Base-by-base conservation (phyloP, 2,888 invertebrate species). In the Drosophila neutralis region DNA sequence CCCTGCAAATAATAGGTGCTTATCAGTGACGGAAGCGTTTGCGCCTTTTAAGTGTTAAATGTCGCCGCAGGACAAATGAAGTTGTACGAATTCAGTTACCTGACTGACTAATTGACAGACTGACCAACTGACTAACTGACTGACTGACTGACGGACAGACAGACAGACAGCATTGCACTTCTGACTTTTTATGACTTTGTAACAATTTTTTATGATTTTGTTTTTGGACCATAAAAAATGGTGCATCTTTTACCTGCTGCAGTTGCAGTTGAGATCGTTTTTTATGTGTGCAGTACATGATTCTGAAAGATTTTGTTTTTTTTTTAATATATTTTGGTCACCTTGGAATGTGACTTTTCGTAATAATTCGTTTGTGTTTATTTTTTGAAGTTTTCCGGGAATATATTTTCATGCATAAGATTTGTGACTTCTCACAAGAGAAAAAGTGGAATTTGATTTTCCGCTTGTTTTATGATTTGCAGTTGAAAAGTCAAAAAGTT, bases 171-270 rank as follows among this genome's bases (percentile, higher is more conserved):
- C 35, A 70, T 58, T 76, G 53, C 70, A 69, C 54, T 67, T 73
- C 59, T 69, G 73, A 76, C 71, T 83, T 90, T 89, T 90, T 89
- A 89, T 76, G 91, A 90, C 79, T 90, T 90, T 90, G 82, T 90
- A 90, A 90, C 90, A 76, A 78, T 90, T 90, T 89, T 89, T 90
- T 89, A 90, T 90, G 91, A 88, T 76, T 70, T 82, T 70, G 18
- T 42, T 49, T 73, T 82, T 60, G 61, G 63, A 54, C 52, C 79
- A 81, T 73, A 83, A 89, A 83, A 87, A 78, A 75, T 71, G 65
- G 83, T 80, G 89, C 75, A 80, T 78, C 75, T 79, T 77, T 83
- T 86, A 80, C 76, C 83, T 81, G 80, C 65, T n/a, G 70, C 40
- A 38, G 56, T 38, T 56, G 51, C 18, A 61, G 57, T 24, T 13